Conservation (phyloP, 1,140 invertebrate species). For the Pogonomyrmex barbatus region DNA sequence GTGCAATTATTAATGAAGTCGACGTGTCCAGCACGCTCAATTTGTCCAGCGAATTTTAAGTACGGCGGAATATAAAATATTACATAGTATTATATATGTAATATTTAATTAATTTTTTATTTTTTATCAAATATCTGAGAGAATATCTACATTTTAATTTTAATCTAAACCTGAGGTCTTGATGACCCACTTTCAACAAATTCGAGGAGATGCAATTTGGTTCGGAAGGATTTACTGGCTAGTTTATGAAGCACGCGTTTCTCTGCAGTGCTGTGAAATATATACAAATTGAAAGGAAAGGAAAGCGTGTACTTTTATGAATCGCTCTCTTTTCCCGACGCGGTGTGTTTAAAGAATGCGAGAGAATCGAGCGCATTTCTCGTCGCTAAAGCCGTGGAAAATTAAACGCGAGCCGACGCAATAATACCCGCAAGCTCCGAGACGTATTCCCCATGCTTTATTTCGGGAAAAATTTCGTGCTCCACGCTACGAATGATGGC, state of each 20-base stretch:
- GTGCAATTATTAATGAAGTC: conserved; percentile 25
- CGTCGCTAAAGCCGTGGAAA: neutral
- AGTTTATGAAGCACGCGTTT: neutral
- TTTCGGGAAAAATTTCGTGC: conserved; percentile 1
- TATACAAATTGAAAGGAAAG: neutral
- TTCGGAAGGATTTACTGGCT: neutral
- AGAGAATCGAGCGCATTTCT: conserved; percentile 5
- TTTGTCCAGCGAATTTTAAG: neutral
- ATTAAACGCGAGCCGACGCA: conserved; percentile 7
- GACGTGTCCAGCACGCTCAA: neutral
- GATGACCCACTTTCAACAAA: neutral
- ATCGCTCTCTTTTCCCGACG: neutral
- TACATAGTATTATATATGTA: neutral
- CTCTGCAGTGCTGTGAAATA: neutral
- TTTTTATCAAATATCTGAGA: neutral
- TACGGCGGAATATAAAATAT: neutral
- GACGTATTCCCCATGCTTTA: conserved; percentile 3
- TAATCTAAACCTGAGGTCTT: neutral
- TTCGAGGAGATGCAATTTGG: neutral
- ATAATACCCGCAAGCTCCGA: conserved; percentile 9
- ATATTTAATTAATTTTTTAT: neutral
- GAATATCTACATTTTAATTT: neutral
- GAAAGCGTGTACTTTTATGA: conserved; percentile 8
- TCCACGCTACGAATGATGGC: neutral
- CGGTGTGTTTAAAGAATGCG: neutral